Conservation (phyloP, 2,113 vertebrate genomes). For the Poeciliopsis retropinna region DNA sequence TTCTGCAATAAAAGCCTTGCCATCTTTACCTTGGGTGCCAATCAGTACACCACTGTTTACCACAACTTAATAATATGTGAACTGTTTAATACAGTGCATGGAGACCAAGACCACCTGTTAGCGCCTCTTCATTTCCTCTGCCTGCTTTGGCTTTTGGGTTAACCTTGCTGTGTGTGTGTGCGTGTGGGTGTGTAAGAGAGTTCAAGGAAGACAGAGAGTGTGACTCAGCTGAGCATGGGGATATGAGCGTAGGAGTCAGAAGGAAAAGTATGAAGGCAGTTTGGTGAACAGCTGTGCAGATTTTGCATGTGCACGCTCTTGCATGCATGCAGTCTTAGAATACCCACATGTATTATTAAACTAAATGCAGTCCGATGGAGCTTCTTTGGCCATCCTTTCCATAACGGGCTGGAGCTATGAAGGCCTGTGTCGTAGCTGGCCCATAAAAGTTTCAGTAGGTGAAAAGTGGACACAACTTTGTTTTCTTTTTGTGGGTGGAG, state of each 20-base stretch:
- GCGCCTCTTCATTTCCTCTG: conserved; percentile 24
- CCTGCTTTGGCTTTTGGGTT: conserved; percentile 22
- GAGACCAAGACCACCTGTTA: conserved; percentile 51
- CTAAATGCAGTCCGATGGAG: conserved; percentile 52
- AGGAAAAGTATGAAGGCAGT: conserved; percentile 53
- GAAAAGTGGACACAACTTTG: conserved; percentile 44
- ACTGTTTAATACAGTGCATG: conserved; percentile 8
- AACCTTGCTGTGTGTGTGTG: conserved; percentile 12
- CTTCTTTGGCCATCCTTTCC: conserved; percentile 22
- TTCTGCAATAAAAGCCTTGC: not conserved
- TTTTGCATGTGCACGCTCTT: conserved; percentile 35
- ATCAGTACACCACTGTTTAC: not conserved
- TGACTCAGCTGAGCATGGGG: conserved; percentile 65
- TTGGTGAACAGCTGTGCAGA: conserved; percentile 68
- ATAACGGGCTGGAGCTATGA: conserved; percentile 10
- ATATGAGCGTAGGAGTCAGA: conserved; percentile 61
- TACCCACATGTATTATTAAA: conserved; percentile 49
- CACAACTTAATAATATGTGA: not conserved
- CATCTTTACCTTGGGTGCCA: not conserved
- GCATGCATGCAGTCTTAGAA: conserved; percentile 48
- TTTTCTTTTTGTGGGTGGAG: conserved; percentile 8
- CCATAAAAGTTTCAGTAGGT: conserved; percentile 13
- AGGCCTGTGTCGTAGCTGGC: conserved; percentile 26
- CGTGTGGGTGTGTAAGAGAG: conserved; percentile 7
- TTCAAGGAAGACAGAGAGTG: conserved; percentile 27